Percentiles rank a stretch among this genome's conserved stretches.
These are phyloP conservation scores for Megathymus violae DNA, from an alignment of 1,140 invertebrate species.

Conservation along the genomic window DNA sequence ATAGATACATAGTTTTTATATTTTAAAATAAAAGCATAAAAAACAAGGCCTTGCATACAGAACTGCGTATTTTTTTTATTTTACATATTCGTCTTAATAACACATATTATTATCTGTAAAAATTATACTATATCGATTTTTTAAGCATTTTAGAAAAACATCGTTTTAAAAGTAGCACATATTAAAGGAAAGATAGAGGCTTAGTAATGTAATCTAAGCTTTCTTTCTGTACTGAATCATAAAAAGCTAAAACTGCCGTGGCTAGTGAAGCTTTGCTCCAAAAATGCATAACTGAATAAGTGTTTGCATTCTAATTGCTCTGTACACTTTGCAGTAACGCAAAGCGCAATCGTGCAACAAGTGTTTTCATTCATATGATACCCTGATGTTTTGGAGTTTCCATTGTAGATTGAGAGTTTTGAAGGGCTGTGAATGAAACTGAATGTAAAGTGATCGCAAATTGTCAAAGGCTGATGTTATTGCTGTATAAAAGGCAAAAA, in stretches of 20 bases:
- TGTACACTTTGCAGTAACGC: neutral
- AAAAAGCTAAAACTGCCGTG: neutral
- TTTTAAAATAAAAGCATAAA: too few species aligned
- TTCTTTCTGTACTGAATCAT: too few species aligned
- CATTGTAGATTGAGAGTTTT: neutral
- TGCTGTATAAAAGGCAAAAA: neutral
- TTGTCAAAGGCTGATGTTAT: neutral
- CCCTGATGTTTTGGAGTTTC: neutral
- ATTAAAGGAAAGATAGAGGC: neutral
- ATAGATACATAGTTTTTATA: too few species aligned
- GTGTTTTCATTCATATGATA: neutral
- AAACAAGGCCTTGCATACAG: too few species aligned
- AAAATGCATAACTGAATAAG: neutral
- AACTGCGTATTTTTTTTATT: too few species aligned
- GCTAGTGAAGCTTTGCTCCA: neutral
- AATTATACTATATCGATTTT: too few species aligned
- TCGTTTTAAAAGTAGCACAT: too few species aligned
- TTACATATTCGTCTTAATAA: too few species aligned
- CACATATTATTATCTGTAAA: too few species aligned
- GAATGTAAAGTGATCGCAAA: neutral
- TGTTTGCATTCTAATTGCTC: neutral
- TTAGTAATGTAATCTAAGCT: neutral
- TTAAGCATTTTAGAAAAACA: too few species aligned
- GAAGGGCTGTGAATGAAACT: neutral
- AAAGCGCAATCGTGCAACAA: neutral